phyloP scores from a whole-genome alignment of 2,113 vertebrate genomes.

The Typhlomys cinereus region DNA sequence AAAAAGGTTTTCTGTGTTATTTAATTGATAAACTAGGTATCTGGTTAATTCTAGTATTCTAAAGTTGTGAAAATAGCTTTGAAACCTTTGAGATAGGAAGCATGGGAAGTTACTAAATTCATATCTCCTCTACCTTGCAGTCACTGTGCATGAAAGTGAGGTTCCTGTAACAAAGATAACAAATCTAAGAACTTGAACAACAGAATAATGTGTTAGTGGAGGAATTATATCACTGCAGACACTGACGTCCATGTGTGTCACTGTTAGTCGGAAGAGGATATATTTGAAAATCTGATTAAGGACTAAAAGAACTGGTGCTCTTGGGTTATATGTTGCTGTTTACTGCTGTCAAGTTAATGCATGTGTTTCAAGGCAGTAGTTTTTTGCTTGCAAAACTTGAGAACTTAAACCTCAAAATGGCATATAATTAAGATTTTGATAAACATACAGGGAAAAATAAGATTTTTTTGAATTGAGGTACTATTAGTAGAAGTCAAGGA shows the following conservation, averaged over 20 bases:
- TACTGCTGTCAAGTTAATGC: conserved; percentile 12
- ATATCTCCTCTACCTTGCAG: conserved; percentile 43
- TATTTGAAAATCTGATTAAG: conserved; percentile 53
- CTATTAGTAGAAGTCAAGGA: neutral
- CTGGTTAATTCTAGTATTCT: conserved; percentile 3
- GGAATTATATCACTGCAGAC: conserved; percentile 41
- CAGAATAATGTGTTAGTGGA: conserved; percentile 32
- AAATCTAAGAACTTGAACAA: conserved; percentile 50
- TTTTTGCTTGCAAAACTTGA: conserved; percentile 56
- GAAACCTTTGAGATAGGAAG: conserved; percentile 6
- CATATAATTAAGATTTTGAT: conserved; percentile 2
- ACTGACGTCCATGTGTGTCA: neutral
- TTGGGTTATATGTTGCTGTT: conserved; percentile 25
- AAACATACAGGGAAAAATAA: neutral
- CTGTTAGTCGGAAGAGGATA: conserved; percentile 23
- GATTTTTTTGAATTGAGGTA: conserved; percentile 36
- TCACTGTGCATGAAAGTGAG: conserved; percentile 29
- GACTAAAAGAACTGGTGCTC: conserved; percentile 16
- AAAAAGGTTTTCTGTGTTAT: neutral
- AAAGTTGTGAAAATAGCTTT: conserved; percentile 32
- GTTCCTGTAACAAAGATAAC: conserved; percentile 25
- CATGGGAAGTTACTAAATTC: conserved; percentile 44
- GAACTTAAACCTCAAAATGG: conserved; percentile 19
- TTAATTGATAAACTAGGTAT: conserved; percentile 38
- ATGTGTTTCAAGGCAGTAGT: neutral